A percentile compares a stretch with the other conserved stretches of the same genome.
Conservation (phyloP, 2,888 invertebrate species). For the Meteorus colon region DNA sequence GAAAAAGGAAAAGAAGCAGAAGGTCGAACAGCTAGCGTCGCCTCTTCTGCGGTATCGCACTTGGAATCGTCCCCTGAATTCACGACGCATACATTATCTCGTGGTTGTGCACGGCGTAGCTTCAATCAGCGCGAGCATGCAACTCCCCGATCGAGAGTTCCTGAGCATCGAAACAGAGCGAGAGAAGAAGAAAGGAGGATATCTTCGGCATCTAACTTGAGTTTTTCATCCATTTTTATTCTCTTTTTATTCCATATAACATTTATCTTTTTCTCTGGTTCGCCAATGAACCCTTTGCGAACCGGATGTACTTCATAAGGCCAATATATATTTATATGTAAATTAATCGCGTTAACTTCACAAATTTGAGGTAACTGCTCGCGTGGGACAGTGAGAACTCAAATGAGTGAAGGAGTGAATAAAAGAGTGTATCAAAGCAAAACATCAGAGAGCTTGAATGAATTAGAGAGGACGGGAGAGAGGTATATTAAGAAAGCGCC, state of each 20-base stretch:
- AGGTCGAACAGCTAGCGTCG: constrained; percentile 35
- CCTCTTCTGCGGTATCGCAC: constrained; percentile 65
- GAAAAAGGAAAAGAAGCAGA: constrained; percentile 40
- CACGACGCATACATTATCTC: constrained; percentile 68
- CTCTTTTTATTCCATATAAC: background rate
- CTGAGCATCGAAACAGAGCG: constrained; percentile 36
- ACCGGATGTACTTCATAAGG: constrained; percentile 23
- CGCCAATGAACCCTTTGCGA: constrained; percentile 11
- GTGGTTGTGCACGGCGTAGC: constrained; percentile 45
- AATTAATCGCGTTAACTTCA: constrained; percentile 17
- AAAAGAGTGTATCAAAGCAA: constrained; percentile 6
- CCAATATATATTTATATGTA: constrained; percentile 14
- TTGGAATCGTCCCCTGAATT: constrained; percentile 68
- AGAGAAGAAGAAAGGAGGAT: constrained; percentile 18
- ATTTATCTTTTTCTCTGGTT: constrained; percentile 11
- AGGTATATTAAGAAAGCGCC: constrained; percentile 43
- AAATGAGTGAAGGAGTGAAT: constrained; percentile 24
- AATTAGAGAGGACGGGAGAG: constrained; percentile 18
- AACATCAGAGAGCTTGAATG: constrained; percentile 17
- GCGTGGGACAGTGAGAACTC: constrained; percentile 17
- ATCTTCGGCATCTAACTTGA: constrained; percentile 56
- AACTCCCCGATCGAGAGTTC: constrained; percentile 46
- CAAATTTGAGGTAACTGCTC: constrained; percentile 17
- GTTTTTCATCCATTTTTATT: constrained; percentile 20
- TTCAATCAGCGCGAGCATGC: constrained; percentile 54